phyloP scores from a whole-genome alignment of 2,888 invertebrate species.

The Machimus rusticus region DNA sequence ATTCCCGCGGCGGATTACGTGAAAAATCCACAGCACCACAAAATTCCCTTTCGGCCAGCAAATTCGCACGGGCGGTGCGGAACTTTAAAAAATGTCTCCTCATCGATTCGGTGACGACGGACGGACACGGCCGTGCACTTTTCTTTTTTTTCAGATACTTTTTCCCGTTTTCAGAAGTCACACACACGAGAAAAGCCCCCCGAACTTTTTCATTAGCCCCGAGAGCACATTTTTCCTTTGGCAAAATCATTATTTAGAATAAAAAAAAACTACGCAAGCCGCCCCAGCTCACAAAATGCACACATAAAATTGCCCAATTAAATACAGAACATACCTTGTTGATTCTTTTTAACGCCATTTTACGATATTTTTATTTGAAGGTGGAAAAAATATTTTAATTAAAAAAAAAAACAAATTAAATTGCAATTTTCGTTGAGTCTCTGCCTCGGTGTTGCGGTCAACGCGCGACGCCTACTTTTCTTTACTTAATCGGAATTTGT shows the following conservation, averaged over 20 bases:
- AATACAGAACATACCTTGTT: slow-evolving; percentile 79
- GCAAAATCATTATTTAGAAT: not conserved
- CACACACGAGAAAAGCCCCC: not conserved
- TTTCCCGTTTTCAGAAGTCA: not conserved
- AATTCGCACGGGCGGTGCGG: not conserved
- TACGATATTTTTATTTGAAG: slow-evolving; percentile 46
- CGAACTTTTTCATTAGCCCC: not conserved
- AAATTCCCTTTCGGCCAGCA: not conserved
- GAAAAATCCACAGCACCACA: not conserved
- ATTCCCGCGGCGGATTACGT: not conserved
- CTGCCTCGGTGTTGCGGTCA: not conserved
- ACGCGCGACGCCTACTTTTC: slow-evolving; percentile 12
- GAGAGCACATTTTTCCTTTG: not conserved
- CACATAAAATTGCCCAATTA: not conserved
- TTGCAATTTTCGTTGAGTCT: slow-evolving; percentile 27
- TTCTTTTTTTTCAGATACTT: not conserved
- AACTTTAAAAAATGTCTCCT: not conserved
- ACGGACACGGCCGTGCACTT: not conserved
- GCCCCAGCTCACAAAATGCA: not conserved
- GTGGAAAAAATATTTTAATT: slow-evolving; percentile 56
- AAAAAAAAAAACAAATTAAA: slow-evolving; percentile 35
- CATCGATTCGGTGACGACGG: not conserved
- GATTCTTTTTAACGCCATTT: slow-evolving; percentile 97
- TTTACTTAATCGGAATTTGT: slow-evolving; percentile 69
- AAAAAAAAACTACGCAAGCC: not conserved